Evolutionary conservation across 2,113 vertebrate genomes (phyloP).

Genomic region (Eleginops maclovinus): DNA sequence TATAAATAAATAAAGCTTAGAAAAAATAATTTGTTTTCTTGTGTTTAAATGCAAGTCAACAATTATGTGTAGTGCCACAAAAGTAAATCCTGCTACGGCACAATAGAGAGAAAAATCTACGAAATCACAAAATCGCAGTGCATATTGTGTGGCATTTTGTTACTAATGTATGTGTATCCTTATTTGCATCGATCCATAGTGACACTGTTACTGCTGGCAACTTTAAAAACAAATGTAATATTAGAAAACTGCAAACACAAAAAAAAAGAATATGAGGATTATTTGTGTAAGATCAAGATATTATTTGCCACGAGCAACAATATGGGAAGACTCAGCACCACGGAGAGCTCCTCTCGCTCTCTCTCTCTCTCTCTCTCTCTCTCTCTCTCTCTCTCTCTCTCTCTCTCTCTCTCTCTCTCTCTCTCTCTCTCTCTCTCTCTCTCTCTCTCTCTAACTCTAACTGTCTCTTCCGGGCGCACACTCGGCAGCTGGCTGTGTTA

Average conservation of each 20-base stretch:
- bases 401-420: conserved; percentile 26
- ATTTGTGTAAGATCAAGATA: too few species aligned
- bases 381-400: conserved; percentile 13
- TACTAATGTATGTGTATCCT: not conserved
- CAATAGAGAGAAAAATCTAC: not conserved
- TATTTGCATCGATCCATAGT: not conserved
- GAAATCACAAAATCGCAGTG: not conserved
- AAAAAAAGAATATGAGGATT: too few species aligned
- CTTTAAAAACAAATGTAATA: not conserved
- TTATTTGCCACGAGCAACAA: not conserved
- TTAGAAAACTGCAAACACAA: too few species aligned
- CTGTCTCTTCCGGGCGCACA: conserved; percentile 76
- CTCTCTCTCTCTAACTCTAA: conserved; percentile 18
- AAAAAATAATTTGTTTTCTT: too few species aligned
- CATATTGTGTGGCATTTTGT: not conserved
- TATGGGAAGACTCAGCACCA: conserved; percentile 52
- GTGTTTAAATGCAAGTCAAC: too few species aligned
- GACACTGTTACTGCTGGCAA: not conserved
- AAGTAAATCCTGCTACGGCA: not conserved
- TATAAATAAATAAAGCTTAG: too few species aligned
- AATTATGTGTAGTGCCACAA: not conserved
- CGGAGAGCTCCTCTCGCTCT: conserved; percentile 55
- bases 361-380: conserved; percentile 15
- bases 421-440: conserved; percentile 18
- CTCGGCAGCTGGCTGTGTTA: conserved; percentile 84